Conservation (phyloP, 2,888 invertebrate genomes). For the Penaeus monodon region DNA sequence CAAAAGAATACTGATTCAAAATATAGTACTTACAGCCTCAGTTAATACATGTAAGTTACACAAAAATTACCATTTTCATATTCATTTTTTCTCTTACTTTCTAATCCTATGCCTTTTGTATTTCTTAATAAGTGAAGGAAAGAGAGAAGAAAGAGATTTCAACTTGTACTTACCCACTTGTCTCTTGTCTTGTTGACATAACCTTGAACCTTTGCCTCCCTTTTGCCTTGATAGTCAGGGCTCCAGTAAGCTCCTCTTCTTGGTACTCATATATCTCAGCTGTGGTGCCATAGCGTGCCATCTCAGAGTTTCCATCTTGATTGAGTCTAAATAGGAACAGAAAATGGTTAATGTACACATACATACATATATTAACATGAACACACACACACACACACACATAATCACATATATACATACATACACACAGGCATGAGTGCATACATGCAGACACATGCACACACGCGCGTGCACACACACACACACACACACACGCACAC, state of each 20-base stretch:
- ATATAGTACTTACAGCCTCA: no score
- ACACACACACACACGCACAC: not conserved
- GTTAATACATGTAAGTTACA: not conserved
- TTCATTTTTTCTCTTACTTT: no score
- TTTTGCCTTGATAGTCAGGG: conserved; percentile 79
- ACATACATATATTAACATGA: not conserved
- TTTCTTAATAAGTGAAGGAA: no score
- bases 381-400: not conserved
- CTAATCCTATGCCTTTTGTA: no score
- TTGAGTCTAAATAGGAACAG: conserved; percentile 63
- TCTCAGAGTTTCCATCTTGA: conserved; percentile 63
- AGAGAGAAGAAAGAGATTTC: no score
- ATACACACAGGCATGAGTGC: no score
- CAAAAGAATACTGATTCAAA: no score
- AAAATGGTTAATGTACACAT: conserved; percentile 46
- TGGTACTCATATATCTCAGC: conserved; percentile 78
- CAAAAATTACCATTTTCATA: no score
- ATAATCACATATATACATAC: not conserved
- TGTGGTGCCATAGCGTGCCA: conserved; percentile 73
- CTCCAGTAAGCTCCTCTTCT: conserved; percentile 72
- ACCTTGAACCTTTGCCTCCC: conserved; percentile 83
- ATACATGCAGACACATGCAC: not conserved
- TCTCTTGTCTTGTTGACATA: conserved; percentile 70
- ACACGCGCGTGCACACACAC: not conserved
- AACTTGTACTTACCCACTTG: conserved; percentile 49